Conservation (phyloP, 2,888 invertebrate genomes). For the Apamea sordens region DNA sequence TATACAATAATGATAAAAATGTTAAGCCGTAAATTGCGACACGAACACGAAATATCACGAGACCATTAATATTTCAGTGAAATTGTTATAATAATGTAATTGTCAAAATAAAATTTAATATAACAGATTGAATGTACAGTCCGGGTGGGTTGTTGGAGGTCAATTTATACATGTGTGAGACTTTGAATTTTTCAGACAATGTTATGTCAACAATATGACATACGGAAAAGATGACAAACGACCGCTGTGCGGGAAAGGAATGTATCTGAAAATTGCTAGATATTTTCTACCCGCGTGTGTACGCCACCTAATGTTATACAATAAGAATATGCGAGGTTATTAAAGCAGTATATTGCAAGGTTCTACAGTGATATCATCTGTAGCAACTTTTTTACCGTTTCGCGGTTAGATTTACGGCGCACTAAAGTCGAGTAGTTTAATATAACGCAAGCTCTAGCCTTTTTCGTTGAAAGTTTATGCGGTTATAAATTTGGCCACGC, state of each 20-base stretch:
- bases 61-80: constrained; percentile 19
- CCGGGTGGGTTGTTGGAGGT: not conserved
- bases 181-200: not conserved
- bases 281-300: not conserved
- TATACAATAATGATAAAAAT: constrained; percentile 14
- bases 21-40: constrained; percentile 33
- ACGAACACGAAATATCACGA: constrained; percentile 21
- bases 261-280: not conserved
- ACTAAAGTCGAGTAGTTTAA: constrained; percentile 69
- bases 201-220: not conserved
- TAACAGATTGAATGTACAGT: constrained; percentile 28
- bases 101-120: constrained; percentile 42
- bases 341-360: constrained; percentile 51
- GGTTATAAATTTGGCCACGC: constrained; percentile 79
- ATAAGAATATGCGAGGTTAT: constrained; percentile 36
- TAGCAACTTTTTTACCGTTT: constrained; percentile 64
- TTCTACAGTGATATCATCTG: constrained; percentile 62
- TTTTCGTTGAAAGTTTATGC: constrained; percentile 77
- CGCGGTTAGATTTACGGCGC: constrained; percentile 67
- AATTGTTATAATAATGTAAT: constrained; percentile 39
- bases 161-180: not conserved
- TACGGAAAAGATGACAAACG: not conserved
- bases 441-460: constrained; percentile 67
- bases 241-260: not conserved
- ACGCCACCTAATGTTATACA: constrained; percentile 21